Evolutionary conservation across 2,888 invertebrate species (phyloP).

Genomic region (Aleiodes leptofemur): DNA sequence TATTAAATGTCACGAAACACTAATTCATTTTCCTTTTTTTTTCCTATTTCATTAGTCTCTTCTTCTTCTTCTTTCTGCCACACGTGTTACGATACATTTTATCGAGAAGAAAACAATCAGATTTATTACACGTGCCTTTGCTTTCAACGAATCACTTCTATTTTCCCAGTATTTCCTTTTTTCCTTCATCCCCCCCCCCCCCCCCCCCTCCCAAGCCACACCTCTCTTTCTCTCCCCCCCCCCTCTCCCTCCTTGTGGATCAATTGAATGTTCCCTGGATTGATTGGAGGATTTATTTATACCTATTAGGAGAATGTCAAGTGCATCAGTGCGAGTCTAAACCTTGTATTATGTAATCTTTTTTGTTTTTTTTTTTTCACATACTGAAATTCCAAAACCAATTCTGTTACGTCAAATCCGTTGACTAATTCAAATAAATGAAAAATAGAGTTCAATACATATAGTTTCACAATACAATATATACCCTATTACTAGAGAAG

Average conservation of each 20-base stretch:
- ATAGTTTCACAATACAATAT: too few species aligned
- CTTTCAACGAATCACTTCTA: not conserved
- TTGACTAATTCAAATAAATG: too few species aligned
- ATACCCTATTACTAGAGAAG: too few species aligned
- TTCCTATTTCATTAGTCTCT: too few species aligned
- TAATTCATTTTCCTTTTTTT: conserved; percentile 1
- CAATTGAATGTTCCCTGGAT: conserved; percentile 24
- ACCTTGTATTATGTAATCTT: not conserved
- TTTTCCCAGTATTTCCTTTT: not conserved
- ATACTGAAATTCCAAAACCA: too few species aligned
- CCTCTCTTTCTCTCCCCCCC: not conserved
- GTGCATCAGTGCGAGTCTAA: not conserved
- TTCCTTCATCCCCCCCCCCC: not conserved
- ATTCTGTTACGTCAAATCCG: too few species aligned
- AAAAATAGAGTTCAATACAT: too few species aligned
- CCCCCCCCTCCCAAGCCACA: not conserved
- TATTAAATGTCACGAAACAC: not conserved
- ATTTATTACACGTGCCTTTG: conserved; percentile 20
- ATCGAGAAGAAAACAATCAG: conserved; percentile 5
- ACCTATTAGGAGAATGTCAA: conserved; percentile 29
- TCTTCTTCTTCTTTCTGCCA: too few species aligned
- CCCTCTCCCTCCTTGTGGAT: not conserved
- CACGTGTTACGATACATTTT: not conserved
- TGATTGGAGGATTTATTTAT: conserved; percentile 38
- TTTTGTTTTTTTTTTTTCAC: too few species aligned